A percentile compares a stretch with the other conserved stretches of the same genome.
Conservation (phyloP, 2,113 vertebrate species). For the Syngnathus typhle region DNA sequence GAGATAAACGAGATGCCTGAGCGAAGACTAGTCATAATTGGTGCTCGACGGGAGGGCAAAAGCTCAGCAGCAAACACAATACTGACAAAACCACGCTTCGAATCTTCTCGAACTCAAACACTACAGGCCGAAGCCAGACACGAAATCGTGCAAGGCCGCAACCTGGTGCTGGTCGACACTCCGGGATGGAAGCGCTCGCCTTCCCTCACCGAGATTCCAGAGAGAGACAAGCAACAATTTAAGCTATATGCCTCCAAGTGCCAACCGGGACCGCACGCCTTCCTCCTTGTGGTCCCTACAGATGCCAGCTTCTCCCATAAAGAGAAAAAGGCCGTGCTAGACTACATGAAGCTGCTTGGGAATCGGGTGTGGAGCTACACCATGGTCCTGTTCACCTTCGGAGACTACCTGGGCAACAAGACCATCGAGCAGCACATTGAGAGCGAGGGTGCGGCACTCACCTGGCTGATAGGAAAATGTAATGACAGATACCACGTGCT, state of each 20-base stretch:
- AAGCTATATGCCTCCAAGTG: constrained; percentile 33
- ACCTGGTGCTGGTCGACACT: constrained; percentile 39
- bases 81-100: constrained; percentile 24
- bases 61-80: constrained; percentile 47
- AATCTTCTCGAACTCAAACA: constrained; percentile 39
- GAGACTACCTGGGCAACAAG: constrained; percentile 29
- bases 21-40: constrained; percentile 36
- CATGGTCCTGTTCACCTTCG: constrained; percentile 52
- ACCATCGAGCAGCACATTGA: constrained; percentile 47
- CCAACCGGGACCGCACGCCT: constrained; percentile 35
- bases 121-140: constrained; percentile 24
- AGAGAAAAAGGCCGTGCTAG: constrained; percentile 17
- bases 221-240: constrained; percentile 36
- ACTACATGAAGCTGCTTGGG: constrained; percentile 48
- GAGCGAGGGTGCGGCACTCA: constrained; percentile 42
- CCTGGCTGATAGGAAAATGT: constrained; percentile 39
- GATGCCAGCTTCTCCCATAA: constrained; percentile 6
- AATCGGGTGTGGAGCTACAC: constrained; percentile 35
- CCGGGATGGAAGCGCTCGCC: constrained; percentile 40
- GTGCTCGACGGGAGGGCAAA: constrained; percentile 37
- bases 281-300: constrained; percentile 32
- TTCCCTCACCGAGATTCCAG: constrained; percentile 35
- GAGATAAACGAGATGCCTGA: not conserved
- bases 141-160: constrained; percentile 16
- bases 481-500: constrained; percentile 39